phyloP scores from a whole-genome alignment of 1,140 invertebrate species.

The Brachionus rubens region DNA sequence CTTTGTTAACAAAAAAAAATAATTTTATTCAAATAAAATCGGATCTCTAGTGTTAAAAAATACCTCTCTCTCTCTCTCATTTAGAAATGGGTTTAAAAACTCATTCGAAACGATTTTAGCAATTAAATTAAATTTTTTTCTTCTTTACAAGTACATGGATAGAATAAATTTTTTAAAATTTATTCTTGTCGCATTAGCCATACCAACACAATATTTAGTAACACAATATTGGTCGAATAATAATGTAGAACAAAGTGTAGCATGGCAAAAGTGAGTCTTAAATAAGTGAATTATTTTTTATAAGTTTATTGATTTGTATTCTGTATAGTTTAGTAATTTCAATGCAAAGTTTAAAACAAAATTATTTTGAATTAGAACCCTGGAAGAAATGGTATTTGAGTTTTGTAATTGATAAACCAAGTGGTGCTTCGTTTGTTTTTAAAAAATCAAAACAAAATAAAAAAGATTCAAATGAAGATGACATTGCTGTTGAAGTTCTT shows the following conservation, averaged over 20 bases:
- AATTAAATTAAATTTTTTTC: background rate
- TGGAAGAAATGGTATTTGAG: constrained; percentile 45
- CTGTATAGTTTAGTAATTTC: constrained; percentile 5
- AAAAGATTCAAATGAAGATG: background rate
- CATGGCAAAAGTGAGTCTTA: constrained; percentile 12
- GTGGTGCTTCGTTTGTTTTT: background rate
- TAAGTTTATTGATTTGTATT: background rate
- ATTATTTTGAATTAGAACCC: constrained; percentile 4
- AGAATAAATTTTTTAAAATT: constrained; percentile 15
- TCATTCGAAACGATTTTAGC: background rate
- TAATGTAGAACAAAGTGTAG: constrained; percentile 22
- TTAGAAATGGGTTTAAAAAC: constrained; percentile 27
- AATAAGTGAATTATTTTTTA: background rate
- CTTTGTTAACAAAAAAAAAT: background rate
- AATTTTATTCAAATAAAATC: too few species aligned
- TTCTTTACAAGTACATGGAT: constrained; percentile 6
- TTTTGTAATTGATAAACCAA: constrained; percentile 33
- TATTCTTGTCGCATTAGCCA: constrained; percentile 16
- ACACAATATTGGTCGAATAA: constrained; percentile 24
- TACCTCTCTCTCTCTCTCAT: too few species aligned
- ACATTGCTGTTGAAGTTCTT: constrained; percentile 26
- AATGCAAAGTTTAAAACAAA: background rate
- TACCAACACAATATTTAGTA: constrained; percentile 28
- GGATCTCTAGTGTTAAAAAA: too few species aligned
- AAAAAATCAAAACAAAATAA: background rate